Evolutionary conservation across 2,113 vertebrate species (phyloP).

Genomic region (Dasyornis broadbenti): DNA sequence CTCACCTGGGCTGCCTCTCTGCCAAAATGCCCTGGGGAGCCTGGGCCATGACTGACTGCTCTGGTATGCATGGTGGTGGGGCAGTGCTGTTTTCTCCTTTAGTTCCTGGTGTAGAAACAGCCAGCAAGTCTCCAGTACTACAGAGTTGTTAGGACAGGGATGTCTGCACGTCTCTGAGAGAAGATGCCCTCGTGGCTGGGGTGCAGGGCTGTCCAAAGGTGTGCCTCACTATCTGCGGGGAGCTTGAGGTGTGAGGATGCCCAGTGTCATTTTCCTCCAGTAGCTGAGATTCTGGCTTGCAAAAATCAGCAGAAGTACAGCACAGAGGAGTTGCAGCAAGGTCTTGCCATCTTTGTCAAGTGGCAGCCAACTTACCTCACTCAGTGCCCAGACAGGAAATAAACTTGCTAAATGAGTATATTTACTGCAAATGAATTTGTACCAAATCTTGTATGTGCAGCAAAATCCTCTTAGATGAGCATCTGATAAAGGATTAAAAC

Average conservation of each 20-base stretch:
- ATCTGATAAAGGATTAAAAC: constrained; percentile 30
- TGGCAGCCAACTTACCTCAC: neutral
- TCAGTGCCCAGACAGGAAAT: neutral
- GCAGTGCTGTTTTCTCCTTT: neutral
- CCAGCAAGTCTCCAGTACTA: neutral
- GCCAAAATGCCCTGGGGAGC: neutral
- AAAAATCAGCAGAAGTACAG: neutral
- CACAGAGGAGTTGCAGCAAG: neutral
- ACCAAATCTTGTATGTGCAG: constrained; percentile 27
- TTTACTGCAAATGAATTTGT: constrained; percentile 37
- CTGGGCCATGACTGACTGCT: neutral
- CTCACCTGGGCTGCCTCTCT: neutral
- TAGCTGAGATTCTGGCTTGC: neutral
- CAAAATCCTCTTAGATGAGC: constrained; percentile 52
- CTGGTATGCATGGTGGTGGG: neutral
- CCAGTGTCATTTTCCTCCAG: rapidly evolving
- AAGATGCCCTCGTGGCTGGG: neutral
- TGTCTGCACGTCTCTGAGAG: neutral
- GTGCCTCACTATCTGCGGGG: rapidly evolving
- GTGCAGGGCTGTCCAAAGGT: neutral
- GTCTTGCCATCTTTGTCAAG: neutral
- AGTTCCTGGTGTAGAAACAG: neutral
- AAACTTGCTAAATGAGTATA: constrained; percentile 11
- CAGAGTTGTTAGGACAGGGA: neutral
- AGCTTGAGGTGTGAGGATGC: neutral